A percentile compares a stretch with the other conserved stretches of the same genome.
These are phyloP conservation scores for Alethe diademata DNA, from an alignment of 2,113 vertebrate species.

Conservation along the genomic window DNA sequence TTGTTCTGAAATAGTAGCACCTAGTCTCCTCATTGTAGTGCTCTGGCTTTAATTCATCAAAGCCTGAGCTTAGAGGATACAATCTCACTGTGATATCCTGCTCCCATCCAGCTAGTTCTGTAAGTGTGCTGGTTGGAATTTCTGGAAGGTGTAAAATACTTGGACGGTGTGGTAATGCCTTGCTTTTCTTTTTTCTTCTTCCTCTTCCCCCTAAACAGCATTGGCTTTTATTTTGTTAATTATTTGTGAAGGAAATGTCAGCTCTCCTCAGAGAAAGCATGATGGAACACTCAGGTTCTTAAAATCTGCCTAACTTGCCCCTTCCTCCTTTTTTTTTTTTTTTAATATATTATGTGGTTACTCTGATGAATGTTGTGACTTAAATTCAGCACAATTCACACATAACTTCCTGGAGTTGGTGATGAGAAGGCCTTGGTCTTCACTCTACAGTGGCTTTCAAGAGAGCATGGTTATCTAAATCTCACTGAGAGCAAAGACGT, in stretches of 20 bases:
- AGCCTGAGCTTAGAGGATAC: background rate
- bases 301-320: background rate
- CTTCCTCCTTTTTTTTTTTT: too few species aligned
- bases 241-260: background rate
- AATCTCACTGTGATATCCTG: background rate
- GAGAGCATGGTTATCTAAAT: background rate
- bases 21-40: background rate
- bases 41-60: background rate
- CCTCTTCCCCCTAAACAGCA: background rate
- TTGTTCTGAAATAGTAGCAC: background rate
- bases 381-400: background rate
- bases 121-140: background rate
- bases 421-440: background rate
- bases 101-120: background rate
- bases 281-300: background rate
- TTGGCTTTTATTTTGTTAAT: background rate
- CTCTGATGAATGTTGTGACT: background rate
- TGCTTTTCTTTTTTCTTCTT: background rate
- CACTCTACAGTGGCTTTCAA: background rate
- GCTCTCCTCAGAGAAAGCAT: fast-evolving
- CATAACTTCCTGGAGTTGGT: background rate
- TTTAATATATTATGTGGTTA: background rate
- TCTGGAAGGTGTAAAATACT: background rate
- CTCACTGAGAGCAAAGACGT: background rate
- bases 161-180: background rate